Percentiles rank a stretch among this genome's conserved stretches.
Conservation (phyloP, 2,113 vertebrate species). For the Lichenostomus cassidix region DNA sequence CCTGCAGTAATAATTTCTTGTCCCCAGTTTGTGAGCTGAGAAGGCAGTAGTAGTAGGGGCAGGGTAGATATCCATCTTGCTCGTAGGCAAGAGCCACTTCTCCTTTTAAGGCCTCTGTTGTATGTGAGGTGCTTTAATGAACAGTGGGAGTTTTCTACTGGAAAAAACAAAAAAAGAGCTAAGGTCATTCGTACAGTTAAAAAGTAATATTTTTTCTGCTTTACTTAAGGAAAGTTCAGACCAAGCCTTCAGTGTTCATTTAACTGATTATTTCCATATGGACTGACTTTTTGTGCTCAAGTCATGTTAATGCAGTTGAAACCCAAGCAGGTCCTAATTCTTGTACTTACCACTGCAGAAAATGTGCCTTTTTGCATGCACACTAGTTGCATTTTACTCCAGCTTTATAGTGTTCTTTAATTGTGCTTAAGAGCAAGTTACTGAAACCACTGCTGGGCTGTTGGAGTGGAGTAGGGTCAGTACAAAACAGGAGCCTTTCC, state of each 20-base stretch:
- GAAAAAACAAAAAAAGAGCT: not conserved
- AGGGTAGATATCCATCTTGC: not conserved
- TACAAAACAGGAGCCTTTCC: not conserved
- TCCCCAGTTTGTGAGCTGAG: not conserved
- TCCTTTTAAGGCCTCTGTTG: constrained; percentile 24
- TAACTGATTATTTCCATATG: constrained; percentile 25
- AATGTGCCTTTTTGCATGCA: not conserved
- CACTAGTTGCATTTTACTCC: not conserved
- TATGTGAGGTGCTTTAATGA: not conserved
- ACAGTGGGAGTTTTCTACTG: constrained; percentile 12
- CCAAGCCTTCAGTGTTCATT: not conserved
- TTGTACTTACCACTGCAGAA: not conserved
- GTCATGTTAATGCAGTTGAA: not conserved
- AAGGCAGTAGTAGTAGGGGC: not conserved
- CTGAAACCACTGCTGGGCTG: not conserved
- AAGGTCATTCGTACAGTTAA: not conserved
- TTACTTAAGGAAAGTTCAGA: not conserved
- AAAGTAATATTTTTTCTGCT: constrained; percentile 4
- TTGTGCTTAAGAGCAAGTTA: not conserved
- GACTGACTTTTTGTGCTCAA: not conserved
- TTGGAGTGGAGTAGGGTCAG: not conserved
- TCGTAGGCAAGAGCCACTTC: not conserved
- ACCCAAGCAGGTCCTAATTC: not conserved
- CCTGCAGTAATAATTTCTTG: not conserved
- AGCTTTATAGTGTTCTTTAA: not conserved